Evolutionary conservation across 2,113 vertebrate species (phyloP), one percentile per base, ranked within the genome.

Genomic region (Ciconia maguari): DNA sequence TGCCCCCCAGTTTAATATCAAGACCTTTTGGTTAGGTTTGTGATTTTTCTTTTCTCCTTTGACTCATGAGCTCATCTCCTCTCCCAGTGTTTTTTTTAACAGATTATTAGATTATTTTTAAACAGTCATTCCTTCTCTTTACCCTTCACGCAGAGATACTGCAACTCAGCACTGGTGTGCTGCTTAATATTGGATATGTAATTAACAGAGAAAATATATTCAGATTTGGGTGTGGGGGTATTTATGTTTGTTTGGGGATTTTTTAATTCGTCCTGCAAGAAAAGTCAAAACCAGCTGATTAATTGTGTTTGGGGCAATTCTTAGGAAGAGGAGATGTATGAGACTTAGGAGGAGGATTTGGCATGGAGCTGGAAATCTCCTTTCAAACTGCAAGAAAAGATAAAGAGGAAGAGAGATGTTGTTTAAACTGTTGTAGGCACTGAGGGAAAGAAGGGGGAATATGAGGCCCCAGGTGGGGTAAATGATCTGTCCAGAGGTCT

Each of bases 111-210:
- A 81, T 96, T 95, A 79, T 95, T 96, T 97, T 97, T 89, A 83
- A 96, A 93, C 7, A 65, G 49, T 81, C 55, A 85, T 95, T 94
- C 30, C 60, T 89, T 80, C 22, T 84, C 21, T 58, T 83, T 69
- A 51, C 7, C 20, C 36, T 94, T 34, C 68, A 77, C 74, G 84
- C 26, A 85, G 48, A 60, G 55, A 85, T 89, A 84, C 24, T 95
- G 90, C 83, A 96, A 93, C 92, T 96, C 95, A 97, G 82, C 70
- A 78, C 54, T 76, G 36, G 48, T 72, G 77, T 61, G 15, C 68
- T 96, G 55, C 94, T 97, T 95, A 92, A 85, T 97, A 94, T 83
- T 94, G 88, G 94, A 92, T 90, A 95, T 58, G 65, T 88, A 97
- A 97, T 96, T 94, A 97, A 95, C 74, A 91, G 83, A 57, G 26